Conservation (phyloP, 2,888 invertebrate species). For the Zelleria hepariella region DNA sequence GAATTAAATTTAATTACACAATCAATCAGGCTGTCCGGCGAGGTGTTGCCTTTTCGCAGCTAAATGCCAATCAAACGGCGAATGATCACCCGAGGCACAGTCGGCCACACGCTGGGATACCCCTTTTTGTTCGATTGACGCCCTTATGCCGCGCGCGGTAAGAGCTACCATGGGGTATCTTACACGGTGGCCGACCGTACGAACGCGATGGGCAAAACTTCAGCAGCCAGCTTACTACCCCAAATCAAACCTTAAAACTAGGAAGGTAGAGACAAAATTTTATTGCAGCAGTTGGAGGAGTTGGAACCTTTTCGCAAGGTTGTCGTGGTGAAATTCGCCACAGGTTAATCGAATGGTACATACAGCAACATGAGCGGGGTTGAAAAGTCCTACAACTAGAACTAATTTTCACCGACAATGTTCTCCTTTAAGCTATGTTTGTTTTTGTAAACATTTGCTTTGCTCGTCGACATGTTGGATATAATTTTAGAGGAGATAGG, state of each 20-base stretch:
- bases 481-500: too few relatives aligned
- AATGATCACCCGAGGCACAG: slow-evolving; percentile 53
- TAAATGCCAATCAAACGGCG: slow-evolving; percentile 62
- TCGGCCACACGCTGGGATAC: too few relatives aligned
- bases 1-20: slow-evolving; percentile 69
- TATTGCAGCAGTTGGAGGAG: not conserved
- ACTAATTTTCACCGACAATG: not conserved
- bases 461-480: too few relatives aligned
- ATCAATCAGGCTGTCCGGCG: slow-evolving; percentile 61
- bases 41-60: slow-evolving; percentile 67
- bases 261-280: not conserved
- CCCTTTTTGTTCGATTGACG: too few relatives aligned
- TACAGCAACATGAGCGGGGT: slow-evolving; percentile 52
- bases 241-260: not conserved
- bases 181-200: too few relatives aligned
- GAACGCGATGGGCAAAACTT: too few relatives aligned
- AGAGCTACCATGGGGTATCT: too few relatives aligned
- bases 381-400: slow-evolving; percentile 38
- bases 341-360: slow-evolving; percentile 51
- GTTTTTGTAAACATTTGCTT: too few relatives aligned
- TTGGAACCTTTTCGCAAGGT: slow-evolving; percentile 14
- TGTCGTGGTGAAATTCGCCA: slow-evolving; percentile 48
- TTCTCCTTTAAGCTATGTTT: too few relatives aligned
- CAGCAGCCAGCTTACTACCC: not conserved
- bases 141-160: too few relatives aligned